Evolutionary conservation across 2,888 invertebrate species (phyloP), one percentile per base, ranked within the genome.

Genomic region (Erpobdella octoculata): DNA sequence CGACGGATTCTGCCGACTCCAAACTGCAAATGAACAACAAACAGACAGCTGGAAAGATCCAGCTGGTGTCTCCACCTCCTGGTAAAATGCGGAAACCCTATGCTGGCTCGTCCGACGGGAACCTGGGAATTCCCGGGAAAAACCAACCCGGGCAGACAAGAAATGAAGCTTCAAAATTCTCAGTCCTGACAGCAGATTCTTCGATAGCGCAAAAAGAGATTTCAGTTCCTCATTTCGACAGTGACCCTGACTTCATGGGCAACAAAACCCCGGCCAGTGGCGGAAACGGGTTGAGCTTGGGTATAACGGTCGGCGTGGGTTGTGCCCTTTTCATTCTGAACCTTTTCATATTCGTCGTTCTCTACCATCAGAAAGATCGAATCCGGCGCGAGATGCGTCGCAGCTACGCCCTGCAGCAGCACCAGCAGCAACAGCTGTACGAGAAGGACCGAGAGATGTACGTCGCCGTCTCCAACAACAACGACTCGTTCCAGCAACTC

Each of bases 321-420:
- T 93, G 93, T 80, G 92, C 92, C 5, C 84, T 95, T 73, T 86
- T 95, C 35, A 92, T 94, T 78, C 85, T 94, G 2, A 95, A 95
- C 81, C 91, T 94, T 59, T 85, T 94, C 36, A 92, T 95, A 80
- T 94, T 94, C 81, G 93, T 93, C 70, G 93, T 92, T 4, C 92
- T 94, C 0, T 94, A 93, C 82, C 94, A 94, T 81, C 93, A 94
- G 80, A 78, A 84, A 70, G 83, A 84, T 71, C 74, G 80, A 33
- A 79, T 76, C 35, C 65, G 75, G 37, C 73, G 81, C 31, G 76
- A 78, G 65, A 79, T 72, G 72, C 53, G 71, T 25, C n/a, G 69
- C 9, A 69, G 36, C 36, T 69, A 69, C 36, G 69, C 48, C 25
- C 38, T 69, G 69, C 69, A 69, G 28, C 69, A 69, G 36, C 69